Conservation (phyloP, 2,113 vertebrate species). For the Sterna hirundo region DNA sequence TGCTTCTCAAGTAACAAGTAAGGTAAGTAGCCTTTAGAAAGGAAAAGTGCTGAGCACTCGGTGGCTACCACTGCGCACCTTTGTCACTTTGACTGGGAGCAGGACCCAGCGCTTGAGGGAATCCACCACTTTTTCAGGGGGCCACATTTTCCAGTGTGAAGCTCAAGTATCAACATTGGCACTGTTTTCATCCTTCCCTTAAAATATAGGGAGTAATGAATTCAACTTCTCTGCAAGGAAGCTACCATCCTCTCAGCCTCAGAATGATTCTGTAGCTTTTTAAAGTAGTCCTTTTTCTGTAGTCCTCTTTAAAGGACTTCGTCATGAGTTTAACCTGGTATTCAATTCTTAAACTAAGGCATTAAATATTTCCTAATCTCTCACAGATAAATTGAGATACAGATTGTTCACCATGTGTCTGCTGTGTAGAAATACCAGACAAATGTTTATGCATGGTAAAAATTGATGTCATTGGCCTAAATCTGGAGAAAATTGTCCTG, state of each 20-base stretch:
- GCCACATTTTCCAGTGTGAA: neutral
- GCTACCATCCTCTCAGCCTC: neutral
- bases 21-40: neutral
- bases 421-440: neutral
- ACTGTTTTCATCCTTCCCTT: neutral
- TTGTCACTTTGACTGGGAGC: neutral
- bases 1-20: neutral
- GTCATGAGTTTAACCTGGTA: neutral
- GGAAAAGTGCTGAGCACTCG: neutral
- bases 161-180: neutral
- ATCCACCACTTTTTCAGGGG: accelerated
- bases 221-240: neutral
- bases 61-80: neutral
- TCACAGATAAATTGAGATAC: neutral
- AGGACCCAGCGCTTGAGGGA: neutral
- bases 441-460: neutral
- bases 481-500: neutral
- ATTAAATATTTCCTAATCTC: neutral
- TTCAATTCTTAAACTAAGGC: neutral
- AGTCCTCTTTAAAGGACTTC: neutral
- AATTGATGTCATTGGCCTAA: neutral
- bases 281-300: no score
- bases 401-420: neutral
- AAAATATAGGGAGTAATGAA: neutral
- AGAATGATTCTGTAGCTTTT: neutral